A percentile compares a stretch with the other conserved stretches of the same genome.
Conservation (phyloP, 2,113 vertebrate species). For the Poeciliopsis turrubarensis region DNA sequence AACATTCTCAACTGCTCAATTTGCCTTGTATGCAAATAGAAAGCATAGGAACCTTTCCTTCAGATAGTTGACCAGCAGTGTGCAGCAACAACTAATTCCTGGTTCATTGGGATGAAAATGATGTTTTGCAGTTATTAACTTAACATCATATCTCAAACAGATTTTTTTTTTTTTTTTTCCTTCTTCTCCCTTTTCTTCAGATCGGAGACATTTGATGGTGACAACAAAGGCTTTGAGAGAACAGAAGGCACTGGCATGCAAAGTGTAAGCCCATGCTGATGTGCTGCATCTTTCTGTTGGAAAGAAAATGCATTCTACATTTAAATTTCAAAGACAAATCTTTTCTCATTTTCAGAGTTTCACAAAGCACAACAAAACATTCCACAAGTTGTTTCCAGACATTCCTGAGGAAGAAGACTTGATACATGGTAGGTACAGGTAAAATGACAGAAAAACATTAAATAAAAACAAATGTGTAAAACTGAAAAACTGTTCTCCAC, state of each 20-base stretch:
- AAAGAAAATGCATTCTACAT: not conserved
- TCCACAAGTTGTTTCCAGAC: constrained; percentile 85
- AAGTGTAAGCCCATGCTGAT: constrained; percentile 57
- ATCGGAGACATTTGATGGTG: constrained; percentile 73
- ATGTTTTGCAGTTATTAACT: not conserved
- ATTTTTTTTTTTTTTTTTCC: not conserved
- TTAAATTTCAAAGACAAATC: not conserved
- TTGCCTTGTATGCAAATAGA: too few relatives aligned
- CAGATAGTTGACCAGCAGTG: too few relatives aligned
- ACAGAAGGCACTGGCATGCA: constrained; percentile 46
- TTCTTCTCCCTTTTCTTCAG: constrained; percentile 49
- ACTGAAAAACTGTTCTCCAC: not conserved
- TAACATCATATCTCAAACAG: not conserved
- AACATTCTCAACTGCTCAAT: too few relatives aligned
- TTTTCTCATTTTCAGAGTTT: constrained; percentile 72
- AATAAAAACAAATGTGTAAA: not conserved
- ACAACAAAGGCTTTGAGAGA: constrained; percentile 64
- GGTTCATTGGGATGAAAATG: too few relatives aligned
- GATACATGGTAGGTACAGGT: constrained; percentile 76
- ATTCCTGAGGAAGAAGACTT: constrained; percentile 78
- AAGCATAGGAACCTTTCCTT: too few relatives aligned
- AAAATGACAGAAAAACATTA: not conserved
- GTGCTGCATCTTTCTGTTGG: not conserved
- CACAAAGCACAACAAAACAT: constrained; percentile 80
- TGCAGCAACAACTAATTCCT: too few relatives aligned